A percentile compares a stretch with the other conserved stretches of the same genome.
Evolutionary conservation across 2,888 invertebrate species (phyloP).

Genomic region (Nephrotoma flavescens): DNA sequence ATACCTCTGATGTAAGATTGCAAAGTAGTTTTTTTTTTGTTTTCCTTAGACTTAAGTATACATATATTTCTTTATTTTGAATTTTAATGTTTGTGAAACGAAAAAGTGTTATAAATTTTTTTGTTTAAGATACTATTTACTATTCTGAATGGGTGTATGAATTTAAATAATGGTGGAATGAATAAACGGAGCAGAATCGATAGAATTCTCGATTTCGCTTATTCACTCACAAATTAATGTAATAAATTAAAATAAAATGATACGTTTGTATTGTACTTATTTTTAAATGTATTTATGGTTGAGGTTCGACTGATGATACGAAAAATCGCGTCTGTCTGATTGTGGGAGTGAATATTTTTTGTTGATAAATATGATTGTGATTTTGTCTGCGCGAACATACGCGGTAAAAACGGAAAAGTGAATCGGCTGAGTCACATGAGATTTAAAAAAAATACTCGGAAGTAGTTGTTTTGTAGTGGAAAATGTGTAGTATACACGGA

Average conservation of each 20-base stretch:
- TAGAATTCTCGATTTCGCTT: background rate
- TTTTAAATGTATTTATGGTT: background rate
- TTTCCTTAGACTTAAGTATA: background rate
- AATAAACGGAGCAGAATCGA: background rate
- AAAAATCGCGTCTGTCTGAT: background rate
- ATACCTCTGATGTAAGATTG: background rate
- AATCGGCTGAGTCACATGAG: background rate
- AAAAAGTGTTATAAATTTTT: background rate
- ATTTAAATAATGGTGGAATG: background rate
- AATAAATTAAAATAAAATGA: background rate
- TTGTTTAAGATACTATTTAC: background rate
- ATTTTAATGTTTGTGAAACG: background rate
- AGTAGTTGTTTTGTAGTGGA: background rate
- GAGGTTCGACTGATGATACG: background rate
- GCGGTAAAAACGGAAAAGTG: background rate
- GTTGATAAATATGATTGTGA: background rate
- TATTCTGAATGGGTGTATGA: background rate
- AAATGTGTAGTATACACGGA: background rate
- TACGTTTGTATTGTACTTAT: background rate
- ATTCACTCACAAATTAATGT: background rate
- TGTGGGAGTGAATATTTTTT: background rate
- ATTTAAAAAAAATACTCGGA: background rate
- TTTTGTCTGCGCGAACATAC: background rate
- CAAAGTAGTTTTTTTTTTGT: background rate
- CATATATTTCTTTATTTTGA: background rate